Evolutionary conservation across 1,140 invertebrate genomes (phyloP).

Genomic region (Lepidotrigona ventralis): DNA sequence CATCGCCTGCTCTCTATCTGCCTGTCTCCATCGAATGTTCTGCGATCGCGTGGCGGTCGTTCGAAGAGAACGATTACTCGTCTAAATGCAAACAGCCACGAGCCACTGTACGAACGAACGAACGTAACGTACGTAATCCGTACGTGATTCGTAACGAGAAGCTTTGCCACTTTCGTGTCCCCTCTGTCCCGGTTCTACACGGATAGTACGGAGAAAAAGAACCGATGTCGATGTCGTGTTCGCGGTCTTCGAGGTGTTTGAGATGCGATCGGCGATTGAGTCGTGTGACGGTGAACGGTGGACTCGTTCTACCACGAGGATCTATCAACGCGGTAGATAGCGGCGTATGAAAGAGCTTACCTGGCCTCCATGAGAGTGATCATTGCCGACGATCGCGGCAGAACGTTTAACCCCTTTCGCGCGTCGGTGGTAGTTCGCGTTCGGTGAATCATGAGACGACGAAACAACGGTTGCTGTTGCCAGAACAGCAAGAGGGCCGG

Average conservation of each 20-base stretch:
- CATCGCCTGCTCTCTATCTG: not conserved
- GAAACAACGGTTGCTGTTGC: slow-evolving; percentile 70
- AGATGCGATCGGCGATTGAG: slow-evolving; percentile 52
- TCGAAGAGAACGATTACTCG: not conserved
- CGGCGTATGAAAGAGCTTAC: slow-evolving; percentile 14
- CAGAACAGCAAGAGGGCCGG: slow-evolving; percentile 50
- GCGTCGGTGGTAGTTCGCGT: slow-evolving; percentile 7
- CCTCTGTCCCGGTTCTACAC: not conserved
- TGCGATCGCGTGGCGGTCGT: not conserved
- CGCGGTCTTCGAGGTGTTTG: slow-evolving; percentile 8
- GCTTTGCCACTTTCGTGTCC: not conserved
- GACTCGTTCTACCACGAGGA: slow-evolving; percentile 15
- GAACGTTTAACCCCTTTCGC: slow-evolving; percentile 40
- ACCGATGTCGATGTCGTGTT: slow-evolving; percentile 9
- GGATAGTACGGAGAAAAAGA: not conserved
- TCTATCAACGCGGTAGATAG: slow-evolving; percentile 40
- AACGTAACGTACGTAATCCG: no score
- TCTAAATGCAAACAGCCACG: not conserved
- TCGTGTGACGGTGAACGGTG: slow-evolving; percentile 22
- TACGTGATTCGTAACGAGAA: not conserved
- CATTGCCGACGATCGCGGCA: slow-evolving; percentile 36
- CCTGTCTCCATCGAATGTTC: slow-evolving; percentile 5
- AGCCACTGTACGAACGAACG: no score
- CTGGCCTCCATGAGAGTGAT: slow-evolving; percentile 51
- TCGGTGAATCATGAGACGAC: slow-evolving; percentile 66